phyloP scores from a whole-genome alignment of 2,888 invertebrate genomes.

The Campoplex nolae region DNA sequence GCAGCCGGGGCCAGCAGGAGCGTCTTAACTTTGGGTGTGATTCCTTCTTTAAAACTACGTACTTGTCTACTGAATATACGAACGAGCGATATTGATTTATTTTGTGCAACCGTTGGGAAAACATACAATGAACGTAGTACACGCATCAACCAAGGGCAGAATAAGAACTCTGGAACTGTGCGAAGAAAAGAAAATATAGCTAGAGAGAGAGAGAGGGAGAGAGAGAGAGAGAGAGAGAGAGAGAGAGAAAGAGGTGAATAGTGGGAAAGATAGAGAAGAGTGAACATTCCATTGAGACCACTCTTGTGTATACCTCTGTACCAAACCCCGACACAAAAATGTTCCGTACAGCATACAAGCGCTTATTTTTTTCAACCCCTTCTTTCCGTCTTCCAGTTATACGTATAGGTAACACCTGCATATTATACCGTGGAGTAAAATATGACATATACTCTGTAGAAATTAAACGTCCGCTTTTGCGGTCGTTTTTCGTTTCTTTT shows the following conservation, averaged over 20 bases:
- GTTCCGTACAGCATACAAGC: conserved; percentile 36
- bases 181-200: conserved; percentile 53
- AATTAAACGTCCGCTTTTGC: conserved; percentile 58
- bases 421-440: conserved; percentile 34
- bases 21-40: conserved; percentile 39
- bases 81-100: too few species aligned
- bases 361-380: conserved; percentile 48
- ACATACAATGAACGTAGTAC: conserved; percentile 49
- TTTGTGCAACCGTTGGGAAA: too few species aligned
- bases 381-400: conserved; percentile 19
- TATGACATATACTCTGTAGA: conserved; percentile 57
- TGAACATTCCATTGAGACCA: conserved; percentile 55
- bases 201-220: not conserved
- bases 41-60: conserved; percentile 18
- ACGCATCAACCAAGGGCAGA: conserved; percentile 30
- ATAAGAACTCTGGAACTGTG: conserved; percentile 33
- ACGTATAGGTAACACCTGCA: not conserved
- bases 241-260: not conserved
- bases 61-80: conserved; percentile 31
- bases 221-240: conserved; percentile 4
- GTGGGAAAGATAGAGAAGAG: conserved; percentile 15
- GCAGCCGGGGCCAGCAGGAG: conserved; percentile 57
- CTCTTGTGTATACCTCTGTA: conserved; percentile 35
- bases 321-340: conserved; percentile 29
- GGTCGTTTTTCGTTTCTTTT: not conserved